Evolutionary conservation across 2,113 vertebrate species (phyloP).

Genomic region (Diphyllodes magnificus): DNA sequence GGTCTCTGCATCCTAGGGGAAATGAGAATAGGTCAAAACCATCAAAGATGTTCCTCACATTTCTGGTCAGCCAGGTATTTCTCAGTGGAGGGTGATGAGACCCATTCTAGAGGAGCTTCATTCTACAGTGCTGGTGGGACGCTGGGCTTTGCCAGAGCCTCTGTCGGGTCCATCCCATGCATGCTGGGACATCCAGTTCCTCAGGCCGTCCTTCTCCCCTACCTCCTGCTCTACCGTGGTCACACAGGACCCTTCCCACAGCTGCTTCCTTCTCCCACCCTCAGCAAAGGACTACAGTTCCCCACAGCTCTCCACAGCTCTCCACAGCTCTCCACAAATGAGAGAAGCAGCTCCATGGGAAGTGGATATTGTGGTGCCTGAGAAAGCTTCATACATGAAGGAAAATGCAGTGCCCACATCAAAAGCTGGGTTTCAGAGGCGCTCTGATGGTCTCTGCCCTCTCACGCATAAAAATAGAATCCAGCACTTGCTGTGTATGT

Average conservation of each 20-base stretch:
- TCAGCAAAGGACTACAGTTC: background rate
- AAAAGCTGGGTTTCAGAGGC: background rate
- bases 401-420: background rate
- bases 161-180: fast-evolving
- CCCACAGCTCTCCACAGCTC: background rate
- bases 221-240: background rate
- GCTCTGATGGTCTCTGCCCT: background rate
- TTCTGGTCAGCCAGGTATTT: background rate
- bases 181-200: background rate
- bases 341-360: background rate
- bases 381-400: background rate
- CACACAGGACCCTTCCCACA: background rate
- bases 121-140: background rate
- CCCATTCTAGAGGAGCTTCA: background rate
- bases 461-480: background rate
- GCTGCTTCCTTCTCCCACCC: background rate
- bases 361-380: background rate
- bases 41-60: background rate
- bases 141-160: background rate
- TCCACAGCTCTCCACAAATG: background rate
- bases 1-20: background rate
- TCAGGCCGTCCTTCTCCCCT: background rate
- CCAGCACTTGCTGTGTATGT: background rate
- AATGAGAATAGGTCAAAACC: background rate
- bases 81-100: background rate